Base-by-base conservation (phyloP, 2,113 vertebrate species). In the Capreolus pygargus region DNA sequence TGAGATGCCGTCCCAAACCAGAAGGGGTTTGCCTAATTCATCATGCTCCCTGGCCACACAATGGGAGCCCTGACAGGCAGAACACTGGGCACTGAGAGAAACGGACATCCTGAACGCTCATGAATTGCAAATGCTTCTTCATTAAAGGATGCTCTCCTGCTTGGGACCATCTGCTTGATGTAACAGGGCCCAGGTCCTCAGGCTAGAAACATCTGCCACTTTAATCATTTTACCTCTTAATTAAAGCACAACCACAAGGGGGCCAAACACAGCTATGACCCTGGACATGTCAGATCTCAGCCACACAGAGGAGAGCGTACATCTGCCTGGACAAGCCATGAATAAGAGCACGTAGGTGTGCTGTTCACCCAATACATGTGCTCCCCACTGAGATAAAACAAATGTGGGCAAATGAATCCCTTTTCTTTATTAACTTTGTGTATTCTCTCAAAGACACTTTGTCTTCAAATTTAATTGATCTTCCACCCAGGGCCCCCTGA, bases 101-200 rank as follows among this genome's bases (percentile, higher is more conserved):
- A 99, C 98, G 99, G 99, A 99, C 98, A 98, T 99, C 99, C 99
- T 99, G 99, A 99, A 99, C 98, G 98, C 99, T 99, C 99, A 99
- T 99, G 99, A 99, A 99, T 99, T 99, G 99, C 99, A 99, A 99
- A 99, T 99, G 76, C 91, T 52, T 98, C 99, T 99, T 99, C 99
- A 99, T 99, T 98, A 99, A 98, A 99, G 98, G 99, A 97, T 96
- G 97, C 96, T 96, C 5, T 89, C 98, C 98, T 98, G 97, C 98
- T 98, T 97, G 25, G 98, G 98, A 99, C 99, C 99, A 99, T 99
- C 99, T 99, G 99, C 99, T 99, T 99, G 98, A 98, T 98, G 99
- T 99, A 99, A 99, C 98, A 30, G 92, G 82, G 94, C 97, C 14
- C 67, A 97, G 98, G 98, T 99, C 99, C 99, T 99, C 98, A 33